Evolutionary conservation across 2,888 invertebrate genomes (phyloP).

Genomic region (Pollenia angustigena): DNA sequence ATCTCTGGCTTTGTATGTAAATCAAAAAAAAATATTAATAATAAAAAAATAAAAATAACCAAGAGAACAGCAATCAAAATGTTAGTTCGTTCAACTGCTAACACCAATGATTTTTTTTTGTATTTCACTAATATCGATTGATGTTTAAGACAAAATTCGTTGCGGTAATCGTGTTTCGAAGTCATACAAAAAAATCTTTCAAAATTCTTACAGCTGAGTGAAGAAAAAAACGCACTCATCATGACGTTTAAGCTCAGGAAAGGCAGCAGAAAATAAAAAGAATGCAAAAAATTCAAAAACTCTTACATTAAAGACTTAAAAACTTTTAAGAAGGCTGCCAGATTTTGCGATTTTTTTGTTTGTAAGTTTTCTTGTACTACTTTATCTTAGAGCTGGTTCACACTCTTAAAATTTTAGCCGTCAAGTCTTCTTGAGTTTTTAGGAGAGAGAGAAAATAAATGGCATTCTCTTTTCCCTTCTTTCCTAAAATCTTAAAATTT

Average conservation of each 20-base stretch:
- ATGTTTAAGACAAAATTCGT: constrained; percentile 67
- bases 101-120: constrained; percentile 46
- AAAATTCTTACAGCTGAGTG: constrained; percentile 40
- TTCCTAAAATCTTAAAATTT: no score
- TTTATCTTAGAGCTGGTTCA: no score
- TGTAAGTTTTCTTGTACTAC: no score
- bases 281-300: constrained; percentile 11
- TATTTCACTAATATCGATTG: constrained; percentile 64
- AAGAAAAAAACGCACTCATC: constrained; percentile 61
- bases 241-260: constrained; percentile 50
- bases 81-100: constrained; percentile 67
- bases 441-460: no score
- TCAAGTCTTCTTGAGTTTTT: no score
- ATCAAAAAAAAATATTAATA: constrained; percentile 47
- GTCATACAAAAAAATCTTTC: constrained; percentile 47
- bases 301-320: background rate
- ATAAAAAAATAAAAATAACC: constrained; percentile 12
- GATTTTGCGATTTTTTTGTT: no score
- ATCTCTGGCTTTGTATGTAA: constrained; percentile 60
- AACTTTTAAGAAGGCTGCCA: background rate
- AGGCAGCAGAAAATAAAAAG: background rate
- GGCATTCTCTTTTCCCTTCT: no score
- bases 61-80: constrained; percentile 67
- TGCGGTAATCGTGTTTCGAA: constrained; percentile 69
- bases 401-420: no score